These are phyloP conservation scores for Cataglyphis livida DNA, from an alignment of 2,888 invertebrate genomes.

Conservation along the genomic window DNA sequence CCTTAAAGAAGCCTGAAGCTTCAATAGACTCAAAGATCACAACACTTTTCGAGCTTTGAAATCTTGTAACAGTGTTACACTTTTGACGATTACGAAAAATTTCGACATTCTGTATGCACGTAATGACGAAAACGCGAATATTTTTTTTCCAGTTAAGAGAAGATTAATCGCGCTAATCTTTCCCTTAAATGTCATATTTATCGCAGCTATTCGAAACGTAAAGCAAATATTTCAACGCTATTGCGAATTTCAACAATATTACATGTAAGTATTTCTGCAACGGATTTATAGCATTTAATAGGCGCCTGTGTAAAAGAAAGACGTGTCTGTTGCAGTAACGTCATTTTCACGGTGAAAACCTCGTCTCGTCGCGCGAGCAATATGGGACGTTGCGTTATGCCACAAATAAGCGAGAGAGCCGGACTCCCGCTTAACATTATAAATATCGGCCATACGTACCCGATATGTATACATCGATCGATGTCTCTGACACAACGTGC, in stretches of 20 bases:
- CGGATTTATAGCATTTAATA: constrained; percentile 15
- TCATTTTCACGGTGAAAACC: constrained; percentile 29
- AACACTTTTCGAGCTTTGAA: constrained; percentile 13
- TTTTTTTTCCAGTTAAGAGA: not conserved
- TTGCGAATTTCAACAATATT: not conserved
- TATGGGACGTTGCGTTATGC: constrained; percentile 44
- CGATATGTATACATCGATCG: constrained; percentile 37
- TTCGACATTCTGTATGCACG: not conserved
- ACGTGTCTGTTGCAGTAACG: constrained; percentile 14
- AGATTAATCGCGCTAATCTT: not conserved
- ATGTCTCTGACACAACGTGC: constrained; percentile 53
- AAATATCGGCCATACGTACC: constrained; percentile 37
- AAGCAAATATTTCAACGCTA: not conserved
- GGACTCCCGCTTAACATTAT: constrained; percentile 43
- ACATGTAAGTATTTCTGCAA: constrained; percentile 2
- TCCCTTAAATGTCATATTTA: not conserved
- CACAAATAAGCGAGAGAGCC: constrained; percentile 32
- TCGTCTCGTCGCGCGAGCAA: constrained; percentile 24
- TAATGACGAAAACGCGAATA: not conserved
- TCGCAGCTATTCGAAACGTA: not conserved
- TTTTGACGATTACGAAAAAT: not conserved
- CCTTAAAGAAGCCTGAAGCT: not conserved
- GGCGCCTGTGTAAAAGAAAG: not conserved
- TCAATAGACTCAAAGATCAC: constrained; percentile 22
- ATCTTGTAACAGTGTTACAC: not conserved